Evolutionary conservation across 2,113 vertebrate genomes (phyloP), one percentile per base, ranked within the genome.

Genomic region (Oryzias woworae): DNA sequence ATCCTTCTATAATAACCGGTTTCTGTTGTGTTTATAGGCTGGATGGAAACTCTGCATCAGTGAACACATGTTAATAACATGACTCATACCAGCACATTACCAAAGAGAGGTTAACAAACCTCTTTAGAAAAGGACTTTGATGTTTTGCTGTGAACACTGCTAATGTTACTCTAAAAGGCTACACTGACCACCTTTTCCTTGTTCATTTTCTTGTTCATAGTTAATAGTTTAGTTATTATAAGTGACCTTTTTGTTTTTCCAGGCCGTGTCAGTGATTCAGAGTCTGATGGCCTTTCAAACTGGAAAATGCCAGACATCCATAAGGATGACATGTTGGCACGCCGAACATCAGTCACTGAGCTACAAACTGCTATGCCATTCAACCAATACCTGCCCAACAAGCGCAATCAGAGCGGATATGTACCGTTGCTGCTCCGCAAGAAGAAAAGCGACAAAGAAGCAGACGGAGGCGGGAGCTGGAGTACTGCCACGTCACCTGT

Each of bases 361-460:
- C 95, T 88, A 2, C 94, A 94, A 36, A 93, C 93, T 56, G 91
- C 92, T 71, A 91, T 99, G 91, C 96, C 97, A 84, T 99, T 99
- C 80, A 99, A 99, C 90, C 97, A 98, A 90, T 99, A 97, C 92
- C 94, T 99, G 77, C 97, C 97, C 0, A 98, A 98, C 89, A 96
- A 93, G 84, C 95, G 92, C 87, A 98, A 98, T 87, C 96, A 97
- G 92, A 94, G 93, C 0, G 91, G 92, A 36, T 98, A 98, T 0
- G 60, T 97, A 62, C 95, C 96, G 0, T 83, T 92, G 3, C 93
- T 94, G 0, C 91, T 96, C 36, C 93, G 94, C 54, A 94, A 92
- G 65, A 96, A 94, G 84, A 94, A 88, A 58, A 84, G 75, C 0
- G 95, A 96, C 8, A 86, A 92, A 14, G 95, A 95, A 31, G 96